Evolutionary conservation across 2,113 vertebrate genomes (phyloP).

Genomic region (Toxotes chatareus): DNA sequence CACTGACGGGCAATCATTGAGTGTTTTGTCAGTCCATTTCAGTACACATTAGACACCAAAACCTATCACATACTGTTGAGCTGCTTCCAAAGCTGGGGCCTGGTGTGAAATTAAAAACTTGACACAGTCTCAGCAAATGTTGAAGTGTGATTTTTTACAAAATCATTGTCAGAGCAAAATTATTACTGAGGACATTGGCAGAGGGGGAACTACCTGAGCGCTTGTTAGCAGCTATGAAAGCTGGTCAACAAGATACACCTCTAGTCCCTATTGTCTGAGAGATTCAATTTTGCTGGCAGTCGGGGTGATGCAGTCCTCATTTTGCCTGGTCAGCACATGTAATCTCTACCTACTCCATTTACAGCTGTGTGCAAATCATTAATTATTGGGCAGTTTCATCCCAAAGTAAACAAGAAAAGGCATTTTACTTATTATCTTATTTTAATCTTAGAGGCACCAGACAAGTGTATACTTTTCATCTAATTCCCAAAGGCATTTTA

Average conservation of each 20-base stretch:
- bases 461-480: too few relatives aligned
- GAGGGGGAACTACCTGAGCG: background rate
- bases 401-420: too few relatives aligned
- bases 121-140: constrained; percentile 54
- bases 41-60: constrained; percentile 13
- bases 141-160: constrained; percentile 54
- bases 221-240: background rate
- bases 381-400: background rate
- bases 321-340: background rate
- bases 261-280: too few relatives aligned
- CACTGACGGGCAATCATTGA: background rate
- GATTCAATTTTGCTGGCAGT: too few relatives aligned
- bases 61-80: constrained; percentile 31
- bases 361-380: too few relatives aligned
- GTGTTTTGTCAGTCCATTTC: constrained; percentile 8
- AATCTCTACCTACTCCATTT: background rate
- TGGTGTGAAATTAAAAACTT: constrained; percentile 62
- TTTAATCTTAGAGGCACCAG: too few relatives aligned
- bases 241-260: background rate
- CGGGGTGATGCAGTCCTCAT: too few relatives aligned
- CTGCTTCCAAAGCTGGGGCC: constrained; percentile 28
- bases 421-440: too few relatives aligned
- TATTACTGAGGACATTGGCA: constrained; percentile 19
- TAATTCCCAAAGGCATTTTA: too few relatives aligned
- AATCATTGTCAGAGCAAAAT: constrained; percentile 26